These are phyloP conservation scores for Thaleichthys pacificus DNA, from an alignment of 2,797 vertebrate species.

Conservation along the genomic window DNA sequence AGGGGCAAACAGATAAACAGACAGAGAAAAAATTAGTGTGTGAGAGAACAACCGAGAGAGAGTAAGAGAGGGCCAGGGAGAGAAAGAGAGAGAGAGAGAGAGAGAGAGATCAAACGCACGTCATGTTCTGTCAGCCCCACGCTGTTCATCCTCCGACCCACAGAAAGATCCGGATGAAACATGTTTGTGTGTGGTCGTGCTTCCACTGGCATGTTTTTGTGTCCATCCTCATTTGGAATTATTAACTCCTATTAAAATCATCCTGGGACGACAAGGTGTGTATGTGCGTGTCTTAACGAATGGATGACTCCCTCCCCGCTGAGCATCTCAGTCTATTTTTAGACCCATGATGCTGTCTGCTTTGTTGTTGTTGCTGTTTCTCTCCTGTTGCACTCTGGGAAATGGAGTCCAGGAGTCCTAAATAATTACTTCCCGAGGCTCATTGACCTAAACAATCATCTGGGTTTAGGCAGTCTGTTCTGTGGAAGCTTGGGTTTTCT, in stretches of 20 bases:
- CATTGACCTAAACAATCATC: no score
- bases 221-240: not conserved
- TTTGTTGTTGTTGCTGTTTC: constrained; percentile 1
- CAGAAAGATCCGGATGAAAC: not conserved
- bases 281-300: not conserved
- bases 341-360: constrained; percentile 5
- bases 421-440: not conserved
- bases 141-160: not conserved
- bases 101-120: not conserved
- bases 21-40: not conserved
- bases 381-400: constrained; percentile 5
- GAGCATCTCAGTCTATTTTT: constrained; percentile 6
- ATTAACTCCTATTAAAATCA: constrained; percentile 20
- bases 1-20: not conserved
- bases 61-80: not conserved
- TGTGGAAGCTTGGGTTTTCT: no score
- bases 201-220: not conserved
- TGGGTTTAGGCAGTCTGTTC: no score
- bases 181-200: not conserved
- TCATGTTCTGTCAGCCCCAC: not conserved
- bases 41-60: not conserved
- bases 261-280: not conserved
- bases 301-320: not conserved
- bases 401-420: not conserved
- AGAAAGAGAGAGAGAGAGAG: not conserved